Evolutionary conservation across 2,797 vertebrate genomes (phyloP), one percentile per base, ranked within the genome.

Genomic region (Poeciliopsis gracilis): DNA sequence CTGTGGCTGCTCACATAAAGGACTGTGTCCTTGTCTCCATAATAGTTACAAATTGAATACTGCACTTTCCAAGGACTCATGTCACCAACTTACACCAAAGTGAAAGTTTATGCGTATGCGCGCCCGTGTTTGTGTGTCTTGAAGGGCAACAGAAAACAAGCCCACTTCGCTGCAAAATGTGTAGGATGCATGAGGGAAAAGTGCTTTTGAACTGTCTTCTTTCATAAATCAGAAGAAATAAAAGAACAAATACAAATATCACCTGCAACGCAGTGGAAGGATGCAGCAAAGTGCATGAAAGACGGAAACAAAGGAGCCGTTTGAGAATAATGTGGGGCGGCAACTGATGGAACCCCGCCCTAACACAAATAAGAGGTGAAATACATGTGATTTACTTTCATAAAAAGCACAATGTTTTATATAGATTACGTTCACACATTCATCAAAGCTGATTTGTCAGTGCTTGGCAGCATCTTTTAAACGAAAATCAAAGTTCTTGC

Each of bases 41-140:
- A 93, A 94, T 94, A 95, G 94, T 93, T 95, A 94, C 94, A 95
- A 95, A 95, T 95, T 95, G 93, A 95, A 95, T 94, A 93, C 92
- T 92, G 93, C 92, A 93, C 92, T 94, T 92, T 93, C 89, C 94
- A 95, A 95, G 94, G 94, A 93, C 92, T 93, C 86, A 81, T 92
- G 92, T 93, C 93, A 93, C 90, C 90, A 93, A 94, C 90, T 94
- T 94, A 91, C 90, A 92, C 91, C 90, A 84, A 88, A 87, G 88
- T 82, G 88, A 84, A 86, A 83, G 83, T 84, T 83, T 85, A 57
- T 83, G 83, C 55, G 80, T 75, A 78, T 83, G 82, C 66, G 46
- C 76, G 78, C 77, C 75, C 72, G 78, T 69, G 71, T 82, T 85
- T 71, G 79, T 82, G 75, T 76, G 74, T 76, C 75, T 72, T 49